Base-by-base conservation (phyloP, 2,113 vertebrate species). In the Lepisosteus osseus region DNA sequence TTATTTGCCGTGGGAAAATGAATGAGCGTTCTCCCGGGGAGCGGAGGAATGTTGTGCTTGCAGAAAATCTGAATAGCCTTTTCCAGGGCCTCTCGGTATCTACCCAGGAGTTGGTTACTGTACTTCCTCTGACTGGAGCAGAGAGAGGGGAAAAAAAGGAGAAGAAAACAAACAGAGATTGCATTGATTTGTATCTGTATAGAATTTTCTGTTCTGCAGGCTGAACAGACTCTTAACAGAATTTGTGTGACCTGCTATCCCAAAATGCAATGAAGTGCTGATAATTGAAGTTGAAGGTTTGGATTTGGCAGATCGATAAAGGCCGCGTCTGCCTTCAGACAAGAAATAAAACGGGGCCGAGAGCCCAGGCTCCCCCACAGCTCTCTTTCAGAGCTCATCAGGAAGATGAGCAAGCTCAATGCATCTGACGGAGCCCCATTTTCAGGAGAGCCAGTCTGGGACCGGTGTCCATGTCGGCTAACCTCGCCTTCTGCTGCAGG, bases 11-110 rank as follows among this genome's bases (percentile, higher is more conserved):
- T 1, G 0, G 0, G 29, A 29, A 29, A 29, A 0, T 1, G 1
- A 29, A 97, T 76, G 6, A 92, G 43, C 1, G 94, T 96, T 45
- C 86, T 86, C 54, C 95, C 95, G 0, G 94, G 91, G 1, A 97
- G 85, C 0, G 89, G 95, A 0, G 95, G 89, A 42, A 97, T 78
- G 41, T 92, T 96, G 78, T 94, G 86, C 2, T 78, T 86, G 68
- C 92, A 93, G 1, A 95, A 92, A 73, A 95, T 76, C 83, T 88
- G 85, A n/a, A 95, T 72, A 0, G 95, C 90, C 0, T 72, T 86
- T 71, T 96, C 94, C 82, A 97, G 81, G 59, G 95, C 94, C 64
- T 81, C 69, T 3, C 84, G 72, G 69, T 97, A 97, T 5, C 82
- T 85, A 6, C 82, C 83, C 85, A 97, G 70, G 64, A 94, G 78